Evolutionary conservation across 2,888 invertebrate species (phyloP), one percentile per base, ranked within the genome.

Genomic region (Pimpla rufipes): DNA sequence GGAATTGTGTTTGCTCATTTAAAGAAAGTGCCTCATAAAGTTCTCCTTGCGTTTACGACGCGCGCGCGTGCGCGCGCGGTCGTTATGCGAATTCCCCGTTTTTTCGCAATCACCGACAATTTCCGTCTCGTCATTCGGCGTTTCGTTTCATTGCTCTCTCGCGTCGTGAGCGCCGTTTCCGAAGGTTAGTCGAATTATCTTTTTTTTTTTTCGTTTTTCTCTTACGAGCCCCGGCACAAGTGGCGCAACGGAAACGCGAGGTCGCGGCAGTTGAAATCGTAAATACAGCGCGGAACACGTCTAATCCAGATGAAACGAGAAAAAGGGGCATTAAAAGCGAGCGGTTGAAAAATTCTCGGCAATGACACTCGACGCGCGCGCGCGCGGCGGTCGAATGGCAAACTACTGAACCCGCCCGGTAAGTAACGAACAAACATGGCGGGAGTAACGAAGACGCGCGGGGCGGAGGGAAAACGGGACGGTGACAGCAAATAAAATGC

Each of bases 1-100:
- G 42, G 8, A 64, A 78, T 74, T 64, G 67, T 64, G 21, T 78
- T 45, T 78, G 16, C 82, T 78, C 73, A 79, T 83, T 75, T 59
- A 42, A 35, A 47, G 50, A 16, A 79, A 83, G 50, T 66, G 57
- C 18, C 75, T 66, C 70, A 29, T 75, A 81, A 83, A 79, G 29
- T 40, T 42, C 23, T 21, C 13, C 10, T 3, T 21, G 59, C 42
- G 40, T 71, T 79, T 79, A 79, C 74, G 79, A 70, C 29, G 11
- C 37, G 45, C 7, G 40, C 47, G 62, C 55, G 74, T 68, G 68
- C 29, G 11, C 37, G 45, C 7, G 40, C 47, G 62, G 64, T 78
- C 74, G 68, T 82, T 74, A 78, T 62, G 37, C 8, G 59, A 16
- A 62, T 62, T 62, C 16, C 16, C 55, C 70, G 37, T 11, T 52